Evolutionary conservation across 2,113 vertebrate species (phyloP).

Genomic region (Paracyprichromis sp.): DNA sequence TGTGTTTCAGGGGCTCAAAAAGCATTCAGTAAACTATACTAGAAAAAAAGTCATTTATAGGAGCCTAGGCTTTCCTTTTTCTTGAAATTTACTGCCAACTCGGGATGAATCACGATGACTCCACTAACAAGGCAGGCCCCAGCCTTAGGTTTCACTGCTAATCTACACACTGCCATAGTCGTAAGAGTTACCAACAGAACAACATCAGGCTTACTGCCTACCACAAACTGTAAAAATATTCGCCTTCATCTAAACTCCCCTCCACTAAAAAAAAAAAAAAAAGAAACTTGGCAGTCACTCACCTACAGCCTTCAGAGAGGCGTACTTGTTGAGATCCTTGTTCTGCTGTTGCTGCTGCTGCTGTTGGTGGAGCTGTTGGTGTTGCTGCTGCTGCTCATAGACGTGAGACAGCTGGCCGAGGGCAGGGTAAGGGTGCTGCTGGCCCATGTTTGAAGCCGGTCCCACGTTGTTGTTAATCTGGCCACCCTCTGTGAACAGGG

Average conservation of each 20-base stretch:
- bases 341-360: slow-evolving; percentile 75
- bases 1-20: not conserved
- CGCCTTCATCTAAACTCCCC: not conserved
- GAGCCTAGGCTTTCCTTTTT: not conserved
- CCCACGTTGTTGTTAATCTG: slow-evolving; percentile 91
- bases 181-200: not conserved
- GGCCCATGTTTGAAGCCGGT: slow-evolving; percentile 79
- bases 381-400: slow-evolving; percentile 89
- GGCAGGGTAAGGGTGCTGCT: slow-evolving; percentile 86
- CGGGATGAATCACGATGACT: not conserved
- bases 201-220: not conserved
- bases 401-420: slow-evolving; percentile 90
- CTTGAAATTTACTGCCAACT: not conserved
- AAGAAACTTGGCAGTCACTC: slow-evolving; percentile 57
- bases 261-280: not conserved
- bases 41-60: not conserved
- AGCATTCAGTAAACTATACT: not conserved
- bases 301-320: slow-evolving; percentile 96
- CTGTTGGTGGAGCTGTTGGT: slow-evolving; percentile 74
- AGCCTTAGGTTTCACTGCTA: not conserved
- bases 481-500: slow-evolving; percentile 73
- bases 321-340: slow-evolving; percentile 95
- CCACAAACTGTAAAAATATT: not conserved
- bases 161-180: not conserved
- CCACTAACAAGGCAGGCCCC: not conserved